Percentiles rank a stretch among this genome's conserved stretches.
Conservation (phyloP, 2,888 invertebrate genomes). For the Rhingia rostrata region DNA sequence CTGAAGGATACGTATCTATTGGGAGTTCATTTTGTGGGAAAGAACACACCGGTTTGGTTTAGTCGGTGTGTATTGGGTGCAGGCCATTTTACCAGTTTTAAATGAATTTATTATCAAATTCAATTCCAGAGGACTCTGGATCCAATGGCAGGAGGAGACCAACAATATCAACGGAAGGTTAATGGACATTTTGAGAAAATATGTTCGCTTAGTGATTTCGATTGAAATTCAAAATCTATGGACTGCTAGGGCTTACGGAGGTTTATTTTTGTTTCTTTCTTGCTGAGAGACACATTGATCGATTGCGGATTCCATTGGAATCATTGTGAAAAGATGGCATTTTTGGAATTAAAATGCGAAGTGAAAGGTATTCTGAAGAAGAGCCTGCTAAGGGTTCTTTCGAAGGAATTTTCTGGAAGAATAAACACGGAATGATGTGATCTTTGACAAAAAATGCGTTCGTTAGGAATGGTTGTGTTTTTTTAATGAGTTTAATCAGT, state of each 20-base stretch:
- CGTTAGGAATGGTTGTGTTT: too few species aligned
- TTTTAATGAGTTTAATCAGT: too few species aligned
- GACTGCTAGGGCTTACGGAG: background rate
- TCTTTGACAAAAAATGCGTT: too few species aligned
- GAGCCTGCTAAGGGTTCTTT: too few species aligned
- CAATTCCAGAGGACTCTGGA: slow-evolving; percentile 37
- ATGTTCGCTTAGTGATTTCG: slow-evolving; percentile 57
- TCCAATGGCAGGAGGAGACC: background rate
- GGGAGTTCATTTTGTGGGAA: slow-evolving; percentile 60
- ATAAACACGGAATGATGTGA: too few species aligned
- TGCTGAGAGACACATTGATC: background rate
- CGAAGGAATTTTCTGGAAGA: too few species aligned
- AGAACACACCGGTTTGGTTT: slow-evolving; percentile 28
- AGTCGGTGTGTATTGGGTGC: slow-evolving; percentile 16
- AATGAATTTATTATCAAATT: slow-evolving; percentile 70
- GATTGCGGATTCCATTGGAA: background rate
- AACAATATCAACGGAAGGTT: slow-evolving; percentile 39
- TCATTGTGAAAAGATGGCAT: background rate
- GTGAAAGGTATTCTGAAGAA: too few species aligned
- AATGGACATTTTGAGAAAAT: slow-evolving; percentile 52
- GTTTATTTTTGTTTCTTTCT: background rate
- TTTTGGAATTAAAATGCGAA: too few species aligned
- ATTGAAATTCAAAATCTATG: slow-evolving; percentile 46
- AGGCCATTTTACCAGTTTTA: slow-evolving; percentile 59
- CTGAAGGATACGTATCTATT: slow-evolving; percentile 33